phyloP scores from a whole-genome alignment of 2,113 vertebrate species.

The Suricata suricatta region DNA sequence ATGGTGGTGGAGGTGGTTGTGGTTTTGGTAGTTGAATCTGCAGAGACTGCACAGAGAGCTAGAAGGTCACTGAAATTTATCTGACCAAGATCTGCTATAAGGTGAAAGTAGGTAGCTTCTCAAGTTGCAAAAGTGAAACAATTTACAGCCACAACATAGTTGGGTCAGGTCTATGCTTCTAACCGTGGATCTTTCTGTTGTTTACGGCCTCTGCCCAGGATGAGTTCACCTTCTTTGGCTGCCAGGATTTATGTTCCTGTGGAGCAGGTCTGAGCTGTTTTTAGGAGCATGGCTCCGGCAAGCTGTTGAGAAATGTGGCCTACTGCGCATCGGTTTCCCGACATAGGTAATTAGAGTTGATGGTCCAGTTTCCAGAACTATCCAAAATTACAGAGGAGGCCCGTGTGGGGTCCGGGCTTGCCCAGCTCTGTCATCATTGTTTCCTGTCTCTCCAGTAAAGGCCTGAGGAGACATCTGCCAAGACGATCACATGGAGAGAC shows the following conservation, averaged over 20 bases:
- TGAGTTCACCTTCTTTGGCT: conserved; percentile 14
- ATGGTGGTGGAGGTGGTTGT: neutral
- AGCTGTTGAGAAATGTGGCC: conserved; percentile 67
- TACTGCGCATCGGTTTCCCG: conserved; percentile 18
- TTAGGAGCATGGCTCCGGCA: neutral
- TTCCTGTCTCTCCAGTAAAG: conserved; percentile 60
- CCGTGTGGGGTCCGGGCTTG: conserved; percentile 56
- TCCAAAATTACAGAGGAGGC: conserved; percentile 70
- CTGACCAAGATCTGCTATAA: neutral
- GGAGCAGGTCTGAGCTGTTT: conserved; percentile 49
- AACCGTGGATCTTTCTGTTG: neutral
- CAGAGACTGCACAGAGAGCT: neutral
- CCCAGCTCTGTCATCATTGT: conserved; percentile 25
- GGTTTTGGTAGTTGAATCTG: neutral
- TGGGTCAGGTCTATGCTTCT: neutral
- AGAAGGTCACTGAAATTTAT: neutral
- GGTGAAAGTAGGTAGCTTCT: neutral
- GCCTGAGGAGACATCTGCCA: conserved; percentile 31
- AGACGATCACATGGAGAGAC: neutral
- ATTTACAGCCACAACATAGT: neutral
- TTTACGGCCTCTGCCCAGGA: neutral
- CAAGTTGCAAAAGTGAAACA: neutral
- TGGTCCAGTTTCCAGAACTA: conserved; percentile 59
- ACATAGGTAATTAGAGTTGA: conserved; percentile 68
- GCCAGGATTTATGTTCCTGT: neutral